Evolutionary conservation across 2,888 invertebrate genomes (phyloP), one percentile per base, ranked within the genome.

Genomic region (Troides helena): DNA sequence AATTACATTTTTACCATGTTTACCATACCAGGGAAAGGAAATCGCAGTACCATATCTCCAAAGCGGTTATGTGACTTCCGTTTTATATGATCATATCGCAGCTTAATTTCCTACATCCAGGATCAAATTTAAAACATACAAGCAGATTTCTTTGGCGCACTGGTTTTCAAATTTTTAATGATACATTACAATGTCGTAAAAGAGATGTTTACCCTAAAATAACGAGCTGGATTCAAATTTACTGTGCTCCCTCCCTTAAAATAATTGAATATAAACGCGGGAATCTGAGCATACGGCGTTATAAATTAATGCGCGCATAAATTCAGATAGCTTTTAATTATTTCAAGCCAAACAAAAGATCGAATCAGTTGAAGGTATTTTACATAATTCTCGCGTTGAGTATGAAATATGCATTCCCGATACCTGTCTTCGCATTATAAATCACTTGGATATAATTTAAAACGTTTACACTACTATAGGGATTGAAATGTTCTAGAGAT

Each of bases 291-390:
- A 64, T 50, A 64, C 58, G 59, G 53, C 59, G 58, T 63, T 36
- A 60, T 60, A 53, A 67, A 75, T 80, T 80, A 79, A 82, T 75
- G 80, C 74, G 68, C 72, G 73, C 75, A 81, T 82, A 82, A 81
- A 82, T 82, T 77, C 73, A 75, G 79, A 79, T 75, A 73, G 76
- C 76, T 71, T 79, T 81, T 82, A 83, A 85, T 83, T 81, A 82
- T 81, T 79, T 77, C 73, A 73, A 78, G 73, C 77, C 75, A 81
- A 80, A 72, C 79, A 81, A 81, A 81, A 81, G 79, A 80, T 80
- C 76, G 77, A 78, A 81, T 81, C 80, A 78, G 77, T 76, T 77
- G 73, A 75, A 77, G 46, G 23, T 71, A 75, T 79, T 82, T 80
- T 80, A 80, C 80, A 82, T 83, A 82, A 80, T 79, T 77, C 77